Evolutionary conservation across 2,888 invertebrate species (phyloP).

Genomic region (Drosophila atripex): DNA sequence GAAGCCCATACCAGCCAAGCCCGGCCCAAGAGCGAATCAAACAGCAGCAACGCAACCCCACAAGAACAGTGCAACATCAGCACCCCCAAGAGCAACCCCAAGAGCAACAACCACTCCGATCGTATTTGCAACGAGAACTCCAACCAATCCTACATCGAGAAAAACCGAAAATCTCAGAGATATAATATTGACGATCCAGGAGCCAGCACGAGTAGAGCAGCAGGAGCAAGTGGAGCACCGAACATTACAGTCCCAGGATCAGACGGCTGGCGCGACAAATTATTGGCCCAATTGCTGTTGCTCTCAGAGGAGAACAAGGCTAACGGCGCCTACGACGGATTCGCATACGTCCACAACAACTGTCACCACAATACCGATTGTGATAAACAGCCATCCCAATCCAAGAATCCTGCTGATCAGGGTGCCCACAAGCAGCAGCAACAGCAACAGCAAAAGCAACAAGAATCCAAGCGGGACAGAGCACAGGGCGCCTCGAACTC

Average conservation of each 20-base stretch:
- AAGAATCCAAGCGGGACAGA: constrained; percentile 60
- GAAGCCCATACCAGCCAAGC: constrained; percentile 77
- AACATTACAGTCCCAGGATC: constrained; percentile 13
- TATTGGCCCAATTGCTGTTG: constrained; percentile 58
- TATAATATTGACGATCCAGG: constrained; percentile 82
- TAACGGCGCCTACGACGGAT: constrained; percentile 54
- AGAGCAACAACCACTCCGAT: constrained; percentile 27
- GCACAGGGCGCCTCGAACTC: constrained; percentile 66
- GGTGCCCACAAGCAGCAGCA: constrained; percentile 49
- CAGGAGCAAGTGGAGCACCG: constrained; percentile 22
- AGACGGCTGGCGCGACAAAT: constrained; percentile 46
- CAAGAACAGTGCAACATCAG: constrained; percentile 24
- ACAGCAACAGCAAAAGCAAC: constrained; percentile 42
- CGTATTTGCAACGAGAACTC: constrained; percentile 11
- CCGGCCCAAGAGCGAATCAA: constrained; percentile 75
- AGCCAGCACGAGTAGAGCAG: constrained; percentile 68
- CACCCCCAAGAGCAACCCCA: constrained; percentile 39
- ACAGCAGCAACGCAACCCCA: constrained; percentile 51
- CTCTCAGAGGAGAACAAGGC: constrained; percentile 64
- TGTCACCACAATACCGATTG: constrained; percentile 65
- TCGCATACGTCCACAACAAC: constrained; percentile 37
- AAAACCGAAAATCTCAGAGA: constrained; percentile 73
- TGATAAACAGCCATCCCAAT: constrained; percentile 64
- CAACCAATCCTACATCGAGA: constrained; percentile 52
- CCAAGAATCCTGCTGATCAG: constrained; percentile 68